Conservation (phyloP, 2,113 vertebrate genomes). For the Lycocorax pyrrhopterus region DNA sequence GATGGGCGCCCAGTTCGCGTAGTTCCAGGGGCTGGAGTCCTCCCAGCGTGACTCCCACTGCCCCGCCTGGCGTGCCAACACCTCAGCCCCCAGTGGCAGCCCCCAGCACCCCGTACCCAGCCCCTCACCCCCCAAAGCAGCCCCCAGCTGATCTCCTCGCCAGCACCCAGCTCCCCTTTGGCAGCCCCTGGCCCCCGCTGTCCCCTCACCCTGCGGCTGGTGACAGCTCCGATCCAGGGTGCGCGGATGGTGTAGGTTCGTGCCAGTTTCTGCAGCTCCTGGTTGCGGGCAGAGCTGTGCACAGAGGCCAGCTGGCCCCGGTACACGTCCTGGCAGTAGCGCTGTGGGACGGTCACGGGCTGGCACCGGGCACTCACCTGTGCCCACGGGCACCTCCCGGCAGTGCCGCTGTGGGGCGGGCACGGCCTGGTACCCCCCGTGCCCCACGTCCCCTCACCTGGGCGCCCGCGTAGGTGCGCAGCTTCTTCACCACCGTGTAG, state of each 20-base stretch:
- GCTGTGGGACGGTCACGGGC: background rate
- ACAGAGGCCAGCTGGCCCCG: background rate
- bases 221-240: background rate
- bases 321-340: background rate
- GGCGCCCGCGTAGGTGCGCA: fast-evolving
- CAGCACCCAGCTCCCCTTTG: background rate
- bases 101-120: background rate
- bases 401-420: fast-evolving
- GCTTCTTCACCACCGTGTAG: background rate
- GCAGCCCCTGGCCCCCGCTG: background rate
- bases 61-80: background rate
- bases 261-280: background rate
- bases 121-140: background rate
- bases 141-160: background rate
- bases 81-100: background rate
- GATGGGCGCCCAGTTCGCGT: background rate
- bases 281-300: background rate
- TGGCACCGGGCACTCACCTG: background rate
- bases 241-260: fast-evolving
- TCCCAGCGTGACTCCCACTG: background rate
- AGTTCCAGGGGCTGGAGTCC: background rate
- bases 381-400: fast-evolving
- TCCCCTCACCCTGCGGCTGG: background rate
- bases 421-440: fast-evolving
- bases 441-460: background rate